Evolutionary conservation across 1,140 invertebrate genomes (phyloP).

Genomic region (Alviniconcha marisindica): DNA sequence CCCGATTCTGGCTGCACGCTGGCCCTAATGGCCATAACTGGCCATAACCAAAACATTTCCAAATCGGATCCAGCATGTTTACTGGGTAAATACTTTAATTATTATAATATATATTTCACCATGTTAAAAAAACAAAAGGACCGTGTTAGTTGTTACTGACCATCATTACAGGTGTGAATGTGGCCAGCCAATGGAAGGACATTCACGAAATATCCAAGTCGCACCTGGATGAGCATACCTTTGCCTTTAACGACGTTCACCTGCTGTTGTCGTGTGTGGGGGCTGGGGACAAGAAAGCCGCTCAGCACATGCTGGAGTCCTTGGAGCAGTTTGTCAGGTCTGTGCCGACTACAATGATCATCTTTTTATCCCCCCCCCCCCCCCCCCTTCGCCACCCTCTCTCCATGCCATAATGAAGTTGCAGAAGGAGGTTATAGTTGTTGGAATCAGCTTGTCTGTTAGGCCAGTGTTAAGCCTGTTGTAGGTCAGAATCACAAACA

Average conservation of each 20-base stretch:
- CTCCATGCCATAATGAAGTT: not conserved
- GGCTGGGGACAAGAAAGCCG: not conserved
- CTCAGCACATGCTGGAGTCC: constrained; percentile 4
- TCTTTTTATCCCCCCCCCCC: too few species aligned
- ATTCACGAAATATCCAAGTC: constrained; percentile 10
- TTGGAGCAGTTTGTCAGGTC: constrained; percentile 18
- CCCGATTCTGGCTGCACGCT: too few species aligned
- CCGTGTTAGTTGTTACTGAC: too few species aligned
- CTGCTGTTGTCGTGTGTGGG: constrained; percentile 24
- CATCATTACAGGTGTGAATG: constrained; percentile 16
- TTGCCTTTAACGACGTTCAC: constrained; percentile 26
- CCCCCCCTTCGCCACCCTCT: not conserved
- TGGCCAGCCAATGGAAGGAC: not conserved
- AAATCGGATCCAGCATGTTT: too few species aligned
- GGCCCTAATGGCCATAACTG: too few species aligned
- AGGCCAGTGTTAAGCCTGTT: not conserved
- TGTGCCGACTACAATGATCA: too few species aligned
- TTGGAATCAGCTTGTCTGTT: not conserved
- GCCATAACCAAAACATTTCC: too few species aligned
- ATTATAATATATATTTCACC: too few species aligned
- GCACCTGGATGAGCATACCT: not conserved
- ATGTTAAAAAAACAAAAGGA: too few species aligned
- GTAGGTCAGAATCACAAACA: not conserved
- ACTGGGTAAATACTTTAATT: too few species aligned
- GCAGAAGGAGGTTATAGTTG: not conserved